These are phyloP conservation scores for Lepisosteus oculatus DNA, from an alignment of 2,113 vertebrate genomes.

Conservation along the genomic window DNA sequence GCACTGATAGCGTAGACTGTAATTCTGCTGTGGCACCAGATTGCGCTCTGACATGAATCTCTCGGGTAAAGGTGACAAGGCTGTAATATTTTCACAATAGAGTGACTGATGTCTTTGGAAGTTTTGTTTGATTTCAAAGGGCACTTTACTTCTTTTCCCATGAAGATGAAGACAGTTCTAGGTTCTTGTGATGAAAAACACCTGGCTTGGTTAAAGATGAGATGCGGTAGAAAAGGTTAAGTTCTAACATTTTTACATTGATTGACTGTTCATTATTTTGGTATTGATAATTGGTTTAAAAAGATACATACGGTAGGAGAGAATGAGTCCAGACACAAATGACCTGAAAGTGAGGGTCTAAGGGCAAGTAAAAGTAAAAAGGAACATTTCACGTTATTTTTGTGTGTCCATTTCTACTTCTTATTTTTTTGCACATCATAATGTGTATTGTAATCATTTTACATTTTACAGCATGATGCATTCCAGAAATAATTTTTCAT, in stretches of 20 bases:
- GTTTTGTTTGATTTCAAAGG: constrained; percentile 53
- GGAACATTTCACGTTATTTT: no score
- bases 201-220: constrained; percentile 20
- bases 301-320: no score
- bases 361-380: no score
- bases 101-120: constrained; percentile 47
- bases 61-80: constrained; percentile 38
- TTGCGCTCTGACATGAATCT: constrained; percentile 46
- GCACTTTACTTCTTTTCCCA: constrained; percentile 31
- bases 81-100: constrained; percentile 44
- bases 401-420: no score
- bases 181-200: constrained; percentile 32
- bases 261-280: no score
- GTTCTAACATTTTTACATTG: not conserved
- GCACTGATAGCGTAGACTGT: constrained; percentile 36
- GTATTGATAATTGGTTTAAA: no score
- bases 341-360: no score
- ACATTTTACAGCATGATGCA: no score
- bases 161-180: constrained; percentile 44
- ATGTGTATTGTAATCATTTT: no score
- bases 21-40: constrained; percentile 48
- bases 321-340: no score
- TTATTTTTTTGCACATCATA: no score
- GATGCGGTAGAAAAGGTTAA: not conserved
- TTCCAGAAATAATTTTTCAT: no score